Evolutionary conservation across 2,113 vertebrate species (phyloP).

Genomic region (Pristiophorus japonicus): DNA sequence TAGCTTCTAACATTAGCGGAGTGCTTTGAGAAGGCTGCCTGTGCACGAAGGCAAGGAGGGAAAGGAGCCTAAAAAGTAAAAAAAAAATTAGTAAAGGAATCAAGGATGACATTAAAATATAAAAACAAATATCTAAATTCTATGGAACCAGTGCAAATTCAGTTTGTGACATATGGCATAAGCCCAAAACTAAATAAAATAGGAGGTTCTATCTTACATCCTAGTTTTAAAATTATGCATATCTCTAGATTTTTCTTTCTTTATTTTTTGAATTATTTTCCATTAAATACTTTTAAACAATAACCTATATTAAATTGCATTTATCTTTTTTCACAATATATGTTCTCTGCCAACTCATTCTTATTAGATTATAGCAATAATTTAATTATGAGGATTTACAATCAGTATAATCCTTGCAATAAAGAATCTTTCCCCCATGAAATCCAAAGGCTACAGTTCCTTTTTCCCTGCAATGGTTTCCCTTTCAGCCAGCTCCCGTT

Average conservation of each 20-base stretch:
- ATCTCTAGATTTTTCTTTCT: neutral
- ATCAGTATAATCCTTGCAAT: constrained; percentile 17
- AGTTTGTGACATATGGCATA: neutral
- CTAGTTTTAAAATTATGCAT: constrained; percentile 1
- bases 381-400: constrained; percentile 28
- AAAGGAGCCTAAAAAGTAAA: neutral
- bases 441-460: neutral
- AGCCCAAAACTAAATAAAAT: neutral
- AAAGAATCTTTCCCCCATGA: neutral
- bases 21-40: neutral
- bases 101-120: too few relatives aligned
- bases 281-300: neutral
- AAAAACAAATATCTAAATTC: neutral
- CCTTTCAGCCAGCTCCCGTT: neutral
- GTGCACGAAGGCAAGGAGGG: neutral
- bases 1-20: too few relatives aligned
- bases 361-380: constrained; percentile 27
- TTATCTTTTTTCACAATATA: neutral
- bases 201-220: neutral
- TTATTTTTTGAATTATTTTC: neutral
- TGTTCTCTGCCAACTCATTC: neutral
- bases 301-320: neutral
- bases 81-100: neutral
- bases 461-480: constrained; percentile 7
- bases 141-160: neutral